Percentiles rank a stretch among this genome's conserved stretches.
These are phyloP conservation scores for Zaprionus kolodkinae DNA, from an alignment of 1,140 invertebrate species.

Conservation along the genomic window DNA sequence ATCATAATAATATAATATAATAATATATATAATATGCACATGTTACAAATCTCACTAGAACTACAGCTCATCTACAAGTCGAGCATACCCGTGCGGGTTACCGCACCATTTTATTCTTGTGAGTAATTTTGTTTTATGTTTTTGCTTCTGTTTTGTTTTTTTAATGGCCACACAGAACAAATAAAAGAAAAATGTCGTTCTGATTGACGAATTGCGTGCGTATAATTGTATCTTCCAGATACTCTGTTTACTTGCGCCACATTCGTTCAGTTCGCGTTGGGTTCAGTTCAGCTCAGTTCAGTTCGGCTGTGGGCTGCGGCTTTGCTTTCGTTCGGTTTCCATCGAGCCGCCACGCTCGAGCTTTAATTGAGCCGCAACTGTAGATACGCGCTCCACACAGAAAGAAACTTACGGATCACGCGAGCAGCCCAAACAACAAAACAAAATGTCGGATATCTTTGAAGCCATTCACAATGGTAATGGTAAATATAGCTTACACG, in stretches of 20 bases:
- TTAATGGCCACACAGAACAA: conserved; percentile 76
- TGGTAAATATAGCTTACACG: conserved; percentile 25
- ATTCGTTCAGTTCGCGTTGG: conserved; percentile 28
- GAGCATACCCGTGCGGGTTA: neutral
- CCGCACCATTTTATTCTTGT: conserved; percentile 35
- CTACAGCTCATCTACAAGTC: conserved; percentile 3
- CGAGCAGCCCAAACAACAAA: conserved; percentile 69
- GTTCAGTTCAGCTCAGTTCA: conserved; percentile 10
- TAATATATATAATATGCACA: too few relatives aligned
- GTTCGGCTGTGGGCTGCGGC: conserved; percentile 34
- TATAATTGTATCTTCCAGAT: conserved; percentile 84
- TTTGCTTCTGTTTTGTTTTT: conserved; percentile 35
- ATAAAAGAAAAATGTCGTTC: conserved; percentile 83
- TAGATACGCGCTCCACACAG: conserved; percentile 64
- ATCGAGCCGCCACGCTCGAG: conserved; percentile 33
- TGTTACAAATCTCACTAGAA: neutral
- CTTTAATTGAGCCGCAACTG: conserved; percentile 81
- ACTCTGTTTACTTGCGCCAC: conserved; percentile 76
- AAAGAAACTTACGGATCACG: conserved; percentile 64
- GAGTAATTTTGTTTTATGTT: conserved; percentile 46
- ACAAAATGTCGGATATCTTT: conserved; percentile 78
- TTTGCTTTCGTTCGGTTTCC: conserved; percentile 37
- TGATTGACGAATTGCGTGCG: conserved; percentile 84
- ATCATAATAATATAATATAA: too few relatives aligned
- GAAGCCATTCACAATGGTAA: conserved; percentile 48